Base-by-base conservation (phyloP, 2,797 vertebrate genomes). In the Sparidentex hasta region DNA sequence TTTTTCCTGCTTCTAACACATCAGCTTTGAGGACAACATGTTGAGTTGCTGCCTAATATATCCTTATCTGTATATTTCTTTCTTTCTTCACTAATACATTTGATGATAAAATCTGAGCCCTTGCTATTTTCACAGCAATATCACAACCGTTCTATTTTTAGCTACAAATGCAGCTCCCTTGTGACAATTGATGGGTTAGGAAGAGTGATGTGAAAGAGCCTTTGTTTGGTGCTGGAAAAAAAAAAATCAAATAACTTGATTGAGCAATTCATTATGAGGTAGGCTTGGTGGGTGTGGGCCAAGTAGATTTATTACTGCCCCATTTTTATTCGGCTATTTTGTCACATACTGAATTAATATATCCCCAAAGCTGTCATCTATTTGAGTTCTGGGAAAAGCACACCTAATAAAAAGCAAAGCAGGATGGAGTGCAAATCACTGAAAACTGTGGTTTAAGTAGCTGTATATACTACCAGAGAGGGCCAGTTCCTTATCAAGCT, bases 401-500 rank as follows among this genome's bases (percentile, higher is more conserved):
- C 6, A n/a, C 29, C 2, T 23, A 18, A 67, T 52, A 58, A 11
- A 50, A 9, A 47, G 29, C 29, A 43, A 20, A 41, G 27, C 43
- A 54, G 20, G 18, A 18, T 14, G 2, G 14, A 33, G 50, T 62
- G 29, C 65, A 20, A 41, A 14, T n/a, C 18, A 20, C 46, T 25
- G 1, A 20, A 51, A 69, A 55, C 2, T n/a, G 25, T 59, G 50
- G 52, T 57, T 48, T 70, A 59, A 81, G 83, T 58, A 70, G 75
- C 47, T 64, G 58, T 17, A 21, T 81, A 38, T 41, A 58, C 57
- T 38, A 43, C 20, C 23, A 61, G 56, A 66, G 29, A 74, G 46
- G 44, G 44, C 25, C 7, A 23, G 44, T 82, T 76, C 65, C 78
- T 83, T 85, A 76, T 84, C 80, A 62, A 46, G 58, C 75, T 64